Conservation (phyloP, 2,113 vertebrate genomes). For the Pseudorasbora parva region DNA sequence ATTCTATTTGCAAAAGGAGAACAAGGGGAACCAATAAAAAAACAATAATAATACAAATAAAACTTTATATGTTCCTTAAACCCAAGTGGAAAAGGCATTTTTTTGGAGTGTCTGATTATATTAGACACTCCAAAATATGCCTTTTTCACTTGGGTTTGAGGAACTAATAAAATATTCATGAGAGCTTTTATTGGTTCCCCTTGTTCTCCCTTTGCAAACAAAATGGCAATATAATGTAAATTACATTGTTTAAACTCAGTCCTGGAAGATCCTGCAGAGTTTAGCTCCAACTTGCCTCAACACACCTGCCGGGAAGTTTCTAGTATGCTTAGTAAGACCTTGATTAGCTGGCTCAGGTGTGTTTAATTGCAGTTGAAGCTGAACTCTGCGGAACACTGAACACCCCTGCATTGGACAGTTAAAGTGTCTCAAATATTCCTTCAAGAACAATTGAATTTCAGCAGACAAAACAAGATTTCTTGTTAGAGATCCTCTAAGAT, state of each 20-base stretch:
- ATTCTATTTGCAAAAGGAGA: conserved; percentile 13
- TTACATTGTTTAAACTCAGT: neutral
- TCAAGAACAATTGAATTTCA: conserved; percentile 1
- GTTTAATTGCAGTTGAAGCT: too few species aligned
- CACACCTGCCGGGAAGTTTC: too few species aligned
- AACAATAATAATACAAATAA: too few species aligned
- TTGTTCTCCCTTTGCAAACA: conserved; percentile 27
- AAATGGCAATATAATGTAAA: neutral
- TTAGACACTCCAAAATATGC: conserved; percentile 6
- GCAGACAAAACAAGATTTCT: conserved; percentile 5
- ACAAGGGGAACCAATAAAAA: conserved; percentile 43
- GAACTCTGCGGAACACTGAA: too few species aligned
- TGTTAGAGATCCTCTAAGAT: neutral
- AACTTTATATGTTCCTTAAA: neutral
- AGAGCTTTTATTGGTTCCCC: conserved; percentile 32
- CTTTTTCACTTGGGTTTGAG: neutral
- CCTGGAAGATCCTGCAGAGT: too few species aligned
- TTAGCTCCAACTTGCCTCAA: too few species aligned
- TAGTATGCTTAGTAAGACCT: too few species aligned
- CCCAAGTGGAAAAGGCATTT: neutral
- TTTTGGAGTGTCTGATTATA: conserved; percentile 8
- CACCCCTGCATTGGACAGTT: too few species aligned
- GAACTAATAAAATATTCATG: neutral
- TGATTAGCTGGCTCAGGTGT: too few species aligned
- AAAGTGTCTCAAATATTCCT: too few species aligned